phyloP scores from a whole-genome alignment of 37 sponge, comb jelly and placozoan genomes.

The Cliona cf. orientalis region DNA sequence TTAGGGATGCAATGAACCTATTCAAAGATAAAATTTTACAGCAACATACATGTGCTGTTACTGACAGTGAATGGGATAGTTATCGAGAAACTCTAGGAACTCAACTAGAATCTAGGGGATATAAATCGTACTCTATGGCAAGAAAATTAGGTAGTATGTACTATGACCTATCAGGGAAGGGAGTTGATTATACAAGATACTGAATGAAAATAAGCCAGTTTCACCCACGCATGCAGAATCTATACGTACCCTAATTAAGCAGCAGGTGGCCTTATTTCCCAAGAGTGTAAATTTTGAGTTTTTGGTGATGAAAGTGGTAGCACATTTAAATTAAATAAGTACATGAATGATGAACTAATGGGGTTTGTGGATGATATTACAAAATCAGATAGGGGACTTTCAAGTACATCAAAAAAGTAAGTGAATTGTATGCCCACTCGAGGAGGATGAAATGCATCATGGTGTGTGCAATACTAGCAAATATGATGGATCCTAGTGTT shows the following conservation, averaged over 20 bases:
- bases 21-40: not conserved
- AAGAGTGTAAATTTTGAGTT: not conserved
- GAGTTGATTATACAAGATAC: not conserved
- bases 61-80: not conserved
- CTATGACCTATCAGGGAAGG: not conserved
- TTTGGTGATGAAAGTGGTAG: not conserved
- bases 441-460: not conserved
- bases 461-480: not conserved
- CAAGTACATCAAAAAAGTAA: not conserved
- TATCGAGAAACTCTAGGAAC: not conserved
- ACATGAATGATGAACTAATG: not conserved
- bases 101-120: not conserved
- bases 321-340: not conserved
- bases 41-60: not conserved
- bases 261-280: not conserved
- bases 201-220: not conserved
- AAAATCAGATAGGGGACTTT: not conserved
- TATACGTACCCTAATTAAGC: not conserved
- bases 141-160: not conserved
- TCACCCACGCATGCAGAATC: not conserved
- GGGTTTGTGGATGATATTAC: not conserved
- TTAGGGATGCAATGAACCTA: not conserved
- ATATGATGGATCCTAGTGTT: not conserved
- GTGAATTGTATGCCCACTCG: not conserved
- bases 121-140: not conserved